Evolutionary conservation across 2,113 vertebrate species (phyloP).

Genomic region (Recurvirostra avosetta): DNA sequence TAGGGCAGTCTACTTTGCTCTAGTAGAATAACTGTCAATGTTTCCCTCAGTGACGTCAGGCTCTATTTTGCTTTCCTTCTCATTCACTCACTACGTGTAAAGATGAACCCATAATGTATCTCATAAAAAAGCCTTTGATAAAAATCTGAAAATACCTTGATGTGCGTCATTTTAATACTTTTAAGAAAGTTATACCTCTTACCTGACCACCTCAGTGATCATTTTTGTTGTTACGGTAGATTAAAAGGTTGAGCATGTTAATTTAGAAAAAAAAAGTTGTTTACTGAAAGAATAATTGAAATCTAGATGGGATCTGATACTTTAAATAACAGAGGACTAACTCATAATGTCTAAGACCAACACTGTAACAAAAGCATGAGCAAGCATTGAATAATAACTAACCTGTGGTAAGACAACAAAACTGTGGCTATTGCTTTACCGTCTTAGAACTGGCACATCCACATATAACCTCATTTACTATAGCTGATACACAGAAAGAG

Average conservation of each 20-base stretch:
- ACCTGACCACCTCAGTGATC: neutral
- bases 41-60: neutral
- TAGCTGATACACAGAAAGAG: neutral
- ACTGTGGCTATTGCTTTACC: neutral
- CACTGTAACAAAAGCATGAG: neutral
- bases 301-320: neutral
- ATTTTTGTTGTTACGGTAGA: neutral
- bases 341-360: neutral
- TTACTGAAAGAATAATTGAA: neutral
- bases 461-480: neutral
- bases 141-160: neutral
- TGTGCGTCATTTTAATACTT: neutral
- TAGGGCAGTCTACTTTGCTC: neutral
- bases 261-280: neutral
- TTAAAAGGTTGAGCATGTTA: neutral
- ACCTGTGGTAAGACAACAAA: neutral
- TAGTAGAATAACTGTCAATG: neutral
- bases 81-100: neutral
- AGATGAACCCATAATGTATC: neutral
- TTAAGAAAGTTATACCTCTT: neutral
- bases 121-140: neutral
- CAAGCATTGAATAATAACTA: neutral
- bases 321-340: neutral
- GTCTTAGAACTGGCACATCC: neutral
- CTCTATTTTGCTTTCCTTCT: neutral